Base-by-base conservation (phyloP, 2,888 invertebrate genomes). In the Ariolimax columbianus region DNA sequence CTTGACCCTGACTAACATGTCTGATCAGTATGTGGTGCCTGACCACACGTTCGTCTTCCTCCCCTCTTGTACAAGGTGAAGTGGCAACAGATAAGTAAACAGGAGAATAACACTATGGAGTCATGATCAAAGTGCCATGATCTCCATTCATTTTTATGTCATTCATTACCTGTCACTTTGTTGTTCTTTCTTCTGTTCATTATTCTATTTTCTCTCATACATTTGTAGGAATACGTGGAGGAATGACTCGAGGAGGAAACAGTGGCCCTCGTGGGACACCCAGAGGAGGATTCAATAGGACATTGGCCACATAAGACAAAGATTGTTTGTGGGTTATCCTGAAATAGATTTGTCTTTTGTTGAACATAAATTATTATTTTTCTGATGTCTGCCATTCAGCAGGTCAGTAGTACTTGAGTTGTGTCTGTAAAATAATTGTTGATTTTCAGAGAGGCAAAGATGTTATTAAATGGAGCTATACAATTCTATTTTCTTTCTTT, bases 161-260 rank as follows among this genome's bases (percentile, higher is more conserved):
- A n/a, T n/a, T n/a, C n/a, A n/a, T n/a, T n/a, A n/a, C n/a, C n/a
- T n/a, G n/a, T n/a, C n/a, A n/a, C n/a, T n/a, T n/a, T n/a, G n/a
- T n/a, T n/a, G n/a, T n/a, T n/a, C n/a, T n/a, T n/a, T n/a, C 23
- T 55, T 55, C 17, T 19, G 47, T 3, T 19, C 23, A 23, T 19
- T 55, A 55, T 23, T 55, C 17, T 55, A 63, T 63, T 2, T 63
- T 47, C 14, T 47, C n/a, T 63, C n/a, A 63, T n/a, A 63, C n/a
- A 2, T 63, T n/a, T 9, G n/a, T 82, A 85, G 85, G 83, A 7
- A 80, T 84, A 84, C 80, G 88, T 26, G 88, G 88, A 43, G 88
- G 88, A 23, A 83, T 84, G 33, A 83, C 88, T 36, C 82, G 88
- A 38, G 86, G 88, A 63, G 88, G 55, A 6, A 87, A 88, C 14